phyloP scores from a whole-genome alignment of 37 sponge, comb jelly and placozoan genomes.

The Cliona cf. orientalis region DNA sequence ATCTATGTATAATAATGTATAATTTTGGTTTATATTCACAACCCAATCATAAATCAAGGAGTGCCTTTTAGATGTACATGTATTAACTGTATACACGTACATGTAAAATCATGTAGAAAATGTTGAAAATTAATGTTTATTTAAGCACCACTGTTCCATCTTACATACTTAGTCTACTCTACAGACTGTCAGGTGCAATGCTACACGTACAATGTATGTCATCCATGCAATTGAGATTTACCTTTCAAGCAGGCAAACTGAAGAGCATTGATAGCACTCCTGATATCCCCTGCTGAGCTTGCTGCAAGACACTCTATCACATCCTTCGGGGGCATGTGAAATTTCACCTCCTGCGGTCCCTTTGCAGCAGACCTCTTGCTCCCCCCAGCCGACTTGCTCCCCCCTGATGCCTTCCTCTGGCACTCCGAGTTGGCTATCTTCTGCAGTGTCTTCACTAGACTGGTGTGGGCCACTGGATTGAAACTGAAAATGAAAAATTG shows the following conservation, averaged over 20 bases:
- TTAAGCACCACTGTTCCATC: not conserved
- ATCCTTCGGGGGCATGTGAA: constrained; percentile 51
- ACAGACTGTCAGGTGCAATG: too few species aligned
- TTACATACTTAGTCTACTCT: too few species aligned
- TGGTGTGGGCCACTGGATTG: constrained; percentile 81
- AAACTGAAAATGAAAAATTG: constrained; percentile 45
- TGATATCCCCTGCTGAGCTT: constrained; percentile 68
- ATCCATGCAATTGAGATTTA: too few species aligned
- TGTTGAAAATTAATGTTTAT: too few species aligned
- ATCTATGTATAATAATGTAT: too few species aligned
- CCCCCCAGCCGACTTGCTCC: not conserved
- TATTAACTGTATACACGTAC: too few species aligned
- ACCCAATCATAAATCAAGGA: too few species aligned
- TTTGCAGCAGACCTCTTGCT: not conserved
- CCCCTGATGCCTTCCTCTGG: not conserved
- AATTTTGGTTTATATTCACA: too few species aligned
- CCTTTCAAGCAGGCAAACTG: constrained; percentile 79
- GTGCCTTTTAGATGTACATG: too few species aligned
- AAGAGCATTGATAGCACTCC: constrained; percentile 79
- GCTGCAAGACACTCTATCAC: constrained; percentile 61
- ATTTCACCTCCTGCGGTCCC: constrained; percentile 3
- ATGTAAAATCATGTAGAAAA: too few species aligned
- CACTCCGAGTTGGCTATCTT: constrained; percentile 58
- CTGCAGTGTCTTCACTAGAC: constrained; percentile 67
- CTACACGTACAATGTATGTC: not conserved